phyloP scores from a whole-genome alignment of 2,113 vertebrate genomes.

The Nicator chloris region DNA sequence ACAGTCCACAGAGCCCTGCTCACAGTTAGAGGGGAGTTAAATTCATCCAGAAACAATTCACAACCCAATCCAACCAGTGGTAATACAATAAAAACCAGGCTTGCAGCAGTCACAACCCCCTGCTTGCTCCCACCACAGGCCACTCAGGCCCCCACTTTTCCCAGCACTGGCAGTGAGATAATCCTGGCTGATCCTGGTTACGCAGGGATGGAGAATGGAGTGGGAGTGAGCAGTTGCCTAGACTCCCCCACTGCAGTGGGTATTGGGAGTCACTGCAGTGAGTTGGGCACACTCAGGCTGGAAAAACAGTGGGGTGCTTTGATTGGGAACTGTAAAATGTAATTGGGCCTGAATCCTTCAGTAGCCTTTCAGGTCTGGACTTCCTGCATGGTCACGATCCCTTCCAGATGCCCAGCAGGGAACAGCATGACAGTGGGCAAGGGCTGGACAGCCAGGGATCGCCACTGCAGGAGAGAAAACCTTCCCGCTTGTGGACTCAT shows the following conservation, averaged over 20 bases:
- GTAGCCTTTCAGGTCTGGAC: neutral
- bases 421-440: rapidly evolving
- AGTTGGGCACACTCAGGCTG: neutral
- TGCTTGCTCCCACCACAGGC: neutral
- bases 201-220: neutral
- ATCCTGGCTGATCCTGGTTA: neutral
- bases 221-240: neutral
- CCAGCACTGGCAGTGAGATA: neutral
- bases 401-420: neutral
- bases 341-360: neutral
- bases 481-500: rapidly evolving
- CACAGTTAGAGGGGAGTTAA: neutral
- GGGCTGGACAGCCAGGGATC: neutral
- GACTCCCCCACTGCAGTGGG: rapidly evolving
- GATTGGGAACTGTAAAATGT: neutral
- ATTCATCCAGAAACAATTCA: neutral
- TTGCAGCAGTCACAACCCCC: neutral
- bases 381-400: rapidly evolving
- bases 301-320: rapidly evolving
- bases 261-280: rapidly evolving
- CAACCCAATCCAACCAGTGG: rapidly evolving
- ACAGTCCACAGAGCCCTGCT: neutral
- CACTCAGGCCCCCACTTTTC: neutral
- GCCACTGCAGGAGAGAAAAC: neutral
- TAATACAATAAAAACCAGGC: neutral